A percentile compares a stretch with the other conserved stretches of the same genome.
Conservation (phyloP, 2,888 invertebrate species). For the Physocephala rufipes region DNA sequence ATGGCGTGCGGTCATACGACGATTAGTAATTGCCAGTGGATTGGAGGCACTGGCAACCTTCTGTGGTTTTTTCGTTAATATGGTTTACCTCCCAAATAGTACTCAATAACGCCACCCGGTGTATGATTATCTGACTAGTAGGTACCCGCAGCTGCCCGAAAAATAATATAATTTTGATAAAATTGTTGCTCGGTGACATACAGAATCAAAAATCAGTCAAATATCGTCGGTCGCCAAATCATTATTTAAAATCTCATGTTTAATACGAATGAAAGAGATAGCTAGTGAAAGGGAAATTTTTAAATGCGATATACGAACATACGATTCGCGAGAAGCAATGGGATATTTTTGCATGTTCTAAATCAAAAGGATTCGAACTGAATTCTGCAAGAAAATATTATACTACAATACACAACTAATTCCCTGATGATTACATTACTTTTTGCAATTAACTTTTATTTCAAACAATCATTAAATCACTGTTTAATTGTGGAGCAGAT, state of each 20-base stretch:
- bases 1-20: constrained; percentile 14
- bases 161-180: constrained; percentile 34
- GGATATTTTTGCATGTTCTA: constrained; percentile 1
- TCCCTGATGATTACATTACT: constrained; percentile 6
- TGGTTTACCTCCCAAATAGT: constrained; percentile 13
- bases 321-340: neutral
- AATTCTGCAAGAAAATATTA: neutral
- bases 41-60: neutral
- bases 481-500: constrained; percentile 3
- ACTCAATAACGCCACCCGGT: neutral
- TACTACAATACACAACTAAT: neutral
- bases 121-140: constrained; percentile 21
- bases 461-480: neutral
- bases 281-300: constrained; percentile 7
- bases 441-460: constrained; percentile 1
- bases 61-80: neutral
- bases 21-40: constrained; percentile 3
- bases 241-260: constrained; percentile 9
- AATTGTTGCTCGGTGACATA: constrained; percentile 43
- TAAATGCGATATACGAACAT: constrained; percentile 1
- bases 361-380: neutral
- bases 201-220: constrained; percentile 35
- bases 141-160: constrained; percentile 20
- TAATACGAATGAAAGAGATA: constrained; percentile 33
- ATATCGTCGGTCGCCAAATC: constrained; percentile 18